Evolutionary conservation across 1,140 invertebrate genomes (phyloP).

Genomic region (Oedothorax gibbosus): DNA sequence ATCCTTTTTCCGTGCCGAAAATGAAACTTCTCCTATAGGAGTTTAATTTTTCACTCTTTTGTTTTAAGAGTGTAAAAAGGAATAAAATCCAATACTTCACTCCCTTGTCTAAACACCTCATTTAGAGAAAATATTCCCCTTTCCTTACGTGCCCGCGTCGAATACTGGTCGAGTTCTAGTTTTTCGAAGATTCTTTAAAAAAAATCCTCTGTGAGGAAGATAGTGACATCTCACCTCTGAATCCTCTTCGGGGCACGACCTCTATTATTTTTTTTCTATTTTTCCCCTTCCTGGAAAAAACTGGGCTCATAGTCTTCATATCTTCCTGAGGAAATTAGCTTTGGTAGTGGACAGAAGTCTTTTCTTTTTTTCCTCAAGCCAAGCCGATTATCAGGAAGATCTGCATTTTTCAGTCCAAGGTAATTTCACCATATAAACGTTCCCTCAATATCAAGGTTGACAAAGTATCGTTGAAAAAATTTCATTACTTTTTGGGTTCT

Average conservation of each 20-base stretch:
- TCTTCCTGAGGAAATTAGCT: constrained; percentile 4
- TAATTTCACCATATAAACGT: constrained; percentile 13
- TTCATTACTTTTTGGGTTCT: constrained; percentile 12
- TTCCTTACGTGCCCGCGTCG: constrained; percentile 19
- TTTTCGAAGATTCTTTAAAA: no score
- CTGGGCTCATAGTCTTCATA: constrained; percentile 1
- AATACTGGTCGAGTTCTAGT: constrained; percentile 16
- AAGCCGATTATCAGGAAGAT: constrained; percentile 8
- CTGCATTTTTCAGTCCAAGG: neutral
- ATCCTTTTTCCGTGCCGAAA: no score
- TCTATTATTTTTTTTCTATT: no score
- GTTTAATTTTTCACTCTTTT: no score
- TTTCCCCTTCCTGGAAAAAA: constrained; percentile 1
- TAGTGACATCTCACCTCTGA: no score
- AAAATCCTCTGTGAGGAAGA: no score
- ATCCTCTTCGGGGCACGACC: no score
- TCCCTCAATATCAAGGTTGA: constrained; percentile 14
- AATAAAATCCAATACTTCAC: constrained; percentile 19
- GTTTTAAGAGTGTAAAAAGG: no score
- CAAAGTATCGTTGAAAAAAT: constrained; percentile 6
- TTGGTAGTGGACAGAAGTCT: neutral
- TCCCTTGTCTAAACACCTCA: constrained; percentile 1
- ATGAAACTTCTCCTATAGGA: no score
- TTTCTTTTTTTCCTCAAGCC: constrained; percentile 14
- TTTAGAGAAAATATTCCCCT: constrained; percentile 16